These are phyloP conservation scores for Cacoxenus indagator DNA, from an alignment of 2,888 invertebrate genomes.

Conservation along the genomic window DNA sequence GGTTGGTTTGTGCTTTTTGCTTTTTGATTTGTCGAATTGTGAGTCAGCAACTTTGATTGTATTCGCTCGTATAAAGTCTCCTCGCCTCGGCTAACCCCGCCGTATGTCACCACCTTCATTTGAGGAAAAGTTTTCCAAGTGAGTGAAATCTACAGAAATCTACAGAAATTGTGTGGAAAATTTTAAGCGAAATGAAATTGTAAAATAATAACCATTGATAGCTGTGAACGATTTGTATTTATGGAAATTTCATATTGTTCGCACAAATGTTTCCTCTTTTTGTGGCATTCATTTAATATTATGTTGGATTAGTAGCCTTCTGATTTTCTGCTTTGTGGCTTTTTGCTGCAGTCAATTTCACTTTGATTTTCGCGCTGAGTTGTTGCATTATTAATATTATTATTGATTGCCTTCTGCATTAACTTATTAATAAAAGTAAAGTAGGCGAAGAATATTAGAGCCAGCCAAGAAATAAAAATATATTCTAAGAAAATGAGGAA, in stretches of 20 bases:
- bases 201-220: conserved; percentile 19
- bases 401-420: too few relatives aligned
- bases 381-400: too few relatives aligned
- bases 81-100: too few relatives aligned
- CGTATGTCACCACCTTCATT: too few relatives aligned
- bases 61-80: background rate
- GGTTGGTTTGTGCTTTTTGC: background rate
- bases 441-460: too few relatives aligned
- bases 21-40: background rate
- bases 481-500: too few relatives aligned
- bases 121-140: conserved; percentile 19
- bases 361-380: too few relatives aligned
- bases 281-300: background rate
- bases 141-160: conserved; percentile 18
- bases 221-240: conserved; percentile 19
- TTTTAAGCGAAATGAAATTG: background rate
- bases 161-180: conserved; percentile 20
- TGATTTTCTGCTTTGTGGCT: too few relatives aligned
- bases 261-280: background rate
- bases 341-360: too few relatives aligned
- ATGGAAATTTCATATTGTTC: background rate
- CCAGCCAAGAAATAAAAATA: too few relatives aligned
- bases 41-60: conserved; percentile 19
- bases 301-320: background rate
- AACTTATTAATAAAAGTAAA: too few relatives aligned